Evolutionary conservation across 92 coral and sea anemone species (phyloP).

Genomic region (Pocillopora meandrina): DNA sequence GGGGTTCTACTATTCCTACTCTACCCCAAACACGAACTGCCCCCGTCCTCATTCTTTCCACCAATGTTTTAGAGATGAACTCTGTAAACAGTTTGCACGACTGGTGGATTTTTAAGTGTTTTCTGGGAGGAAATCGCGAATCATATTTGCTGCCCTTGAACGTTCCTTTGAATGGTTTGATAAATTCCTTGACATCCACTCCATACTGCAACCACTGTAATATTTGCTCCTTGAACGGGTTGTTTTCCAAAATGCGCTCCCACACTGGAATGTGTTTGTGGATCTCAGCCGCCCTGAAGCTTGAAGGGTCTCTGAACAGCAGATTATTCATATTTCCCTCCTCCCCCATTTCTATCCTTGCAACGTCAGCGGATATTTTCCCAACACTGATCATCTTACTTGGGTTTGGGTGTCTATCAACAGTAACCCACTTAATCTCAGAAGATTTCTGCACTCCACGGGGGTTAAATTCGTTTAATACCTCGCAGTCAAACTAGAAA

Average conservation of each 20-base stretch:
- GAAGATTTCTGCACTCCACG: too few relatives aligned
- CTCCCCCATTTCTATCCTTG: too few relatives aligned
- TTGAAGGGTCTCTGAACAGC: background rate
- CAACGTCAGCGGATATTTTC: too few relatives aligned
- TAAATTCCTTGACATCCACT: slow-evolving; percentile 22
- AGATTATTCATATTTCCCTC: background rate
- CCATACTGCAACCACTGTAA: slow-evolving; percentile 14
- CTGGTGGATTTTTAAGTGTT: slow-evolving; percentile 13
- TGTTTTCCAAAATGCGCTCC: background rate
- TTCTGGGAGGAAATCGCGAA: slow-evolving; percentile 8
- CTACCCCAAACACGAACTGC: slow-evolving; percentile 29
- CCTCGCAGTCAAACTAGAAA: too few relatives aligned
- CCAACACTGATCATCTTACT: too few relatives aligned
- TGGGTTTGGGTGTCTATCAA: too few relatives aligned
- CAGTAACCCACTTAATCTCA: too few relatives aligned
- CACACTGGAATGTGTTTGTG: slow-evolving; percentile 10
- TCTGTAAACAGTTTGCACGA: slow-evolving; percentile 25
- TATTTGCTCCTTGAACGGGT: background rate
- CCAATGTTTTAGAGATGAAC: slow-evolving; percentile 5
- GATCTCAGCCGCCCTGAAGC: slow-evolving; percentile 15
- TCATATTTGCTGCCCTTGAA: slow-evolving; percentile 24
- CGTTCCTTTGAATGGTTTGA: background rate
- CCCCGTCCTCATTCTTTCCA: slow-evolving; percentile 12
- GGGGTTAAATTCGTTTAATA: too few relatives aligned
- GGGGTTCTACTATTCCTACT: slow-evolving; percentile 20